Base-by-base conservation (phyloP, 2,113 vertebrate genomes). In the Cisticola juncidis region DNA sequence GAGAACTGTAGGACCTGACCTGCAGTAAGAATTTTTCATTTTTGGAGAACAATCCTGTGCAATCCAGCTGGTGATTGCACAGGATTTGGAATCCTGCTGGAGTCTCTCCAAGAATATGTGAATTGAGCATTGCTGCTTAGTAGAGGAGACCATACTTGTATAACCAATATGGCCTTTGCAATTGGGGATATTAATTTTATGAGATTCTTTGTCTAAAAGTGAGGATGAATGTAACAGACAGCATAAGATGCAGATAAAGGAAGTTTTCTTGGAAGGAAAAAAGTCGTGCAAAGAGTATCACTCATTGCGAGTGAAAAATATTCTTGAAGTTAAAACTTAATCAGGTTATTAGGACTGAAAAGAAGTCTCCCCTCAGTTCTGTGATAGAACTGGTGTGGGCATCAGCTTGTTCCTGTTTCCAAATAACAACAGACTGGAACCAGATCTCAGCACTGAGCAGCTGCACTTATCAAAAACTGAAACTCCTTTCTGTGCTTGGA, bases 151-250 rank as follows among this genome's bases (percentile, higher is more conserved):
- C 57, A 23, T 53, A n/a, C 11, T 60, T 44, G n/a, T n/a, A n/a
- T n/a, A 64, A 40, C n/a, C 5, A 56, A 35, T 50, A 12, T 17
- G 31, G 26, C 42, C 33, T 57, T 86, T 77, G 18, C 13, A 58
- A 5, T 28, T 81, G 7, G 29, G 23, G 66, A 57, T 44, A 23
- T 47, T 78, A 21, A 62, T 83, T 88, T 66, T 66, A 20, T 42
- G 4, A 29, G n/a, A 28, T 58, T 57, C 5, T 21, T 51, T 66
- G 42, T 14, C 36, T 84, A 14, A 84, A 94, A 73, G 13, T 60
- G 53, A 56, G 0, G 0, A 16, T 68, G 44, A 70, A 23, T 50
- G 16, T 65, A 69, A 10, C 19, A 40, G 28, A 18, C 3, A 14
- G n/a, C 21, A 17, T 12, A 64, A 25, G 58, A 83, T 28, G 4